Conservation (phyloP, 2,888 invertebrate genomes). For the Plebejus argus region DNA sequence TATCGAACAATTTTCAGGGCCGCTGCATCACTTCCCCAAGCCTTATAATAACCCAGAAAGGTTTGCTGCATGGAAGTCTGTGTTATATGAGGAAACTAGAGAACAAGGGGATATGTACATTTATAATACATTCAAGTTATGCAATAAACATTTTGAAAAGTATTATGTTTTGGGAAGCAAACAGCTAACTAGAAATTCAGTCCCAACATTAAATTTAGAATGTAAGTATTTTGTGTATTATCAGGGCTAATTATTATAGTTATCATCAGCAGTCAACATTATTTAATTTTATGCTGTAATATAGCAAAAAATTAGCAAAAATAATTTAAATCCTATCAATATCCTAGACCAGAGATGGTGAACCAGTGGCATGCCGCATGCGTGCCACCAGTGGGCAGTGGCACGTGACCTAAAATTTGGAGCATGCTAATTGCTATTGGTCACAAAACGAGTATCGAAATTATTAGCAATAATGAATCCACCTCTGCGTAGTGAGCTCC, state of each 20-base stretch:
- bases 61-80: not conserved
- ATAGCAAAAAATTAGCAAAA: too few relatives aligned
- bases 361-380: too few relatives aligned
- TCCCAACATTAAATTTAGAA: not conserved
- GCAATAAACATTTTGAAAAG: not conserved
- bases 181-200: not conserved
- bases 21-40: not conserved
- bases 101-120: not conserved
- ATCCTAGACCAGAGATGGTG: not conserved
- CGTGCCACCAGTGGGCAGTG: too few relatives aligned
- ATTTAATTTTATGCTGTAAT: too few relatives aligned
- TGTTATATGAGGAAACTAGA: not conserved
- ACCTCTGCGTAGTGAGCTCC: too few relatives aligned
- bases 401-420: too few relatives aligned
- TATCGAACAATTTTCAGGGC: not conserved
- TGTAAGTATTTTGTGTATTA: not conserved
- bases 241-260: not conserved
- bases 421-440: too few relatives aligned
- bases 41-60: not conserved
- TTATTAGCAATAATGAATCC: too few relatives aligned
- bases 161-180: not conserved
- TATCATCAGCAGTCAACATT: not conserved
- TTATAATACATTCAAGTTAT: not conserved
- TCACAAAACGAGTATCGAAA: too few relatives aligned
- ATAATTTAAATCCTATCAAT: not conserved